A percentile compares a stretch with the other conserved stretches of the same genome.
Conservation (phyloP, 2,888 invertebrate genomes). For the Tridacna gigas region DNA sequence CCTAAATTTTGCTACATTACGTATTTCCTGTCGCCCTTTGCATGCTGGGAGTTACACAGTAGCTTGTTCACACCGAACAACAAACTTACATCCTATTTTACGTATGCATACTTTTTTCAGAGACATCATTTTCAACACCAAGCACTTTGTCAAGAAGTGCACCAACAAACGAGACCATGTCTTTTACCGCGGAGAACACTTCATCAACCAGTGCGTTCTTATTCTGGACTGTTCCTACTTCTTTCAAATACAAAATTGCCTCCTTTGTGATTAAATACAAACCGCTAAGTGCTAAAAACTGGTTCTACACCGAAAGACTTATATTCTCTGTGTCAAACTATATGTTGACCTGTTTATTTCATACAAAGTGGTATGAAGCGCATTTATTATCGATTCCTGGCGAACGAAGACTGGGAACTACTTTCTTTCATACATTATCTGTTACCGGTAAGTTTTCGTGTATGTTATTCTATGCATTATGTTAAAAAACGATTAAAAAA, state of each 20-base stretch:
- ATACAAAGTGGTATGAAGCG: conserved; percentile 51
- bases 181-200: conserved; percentile 30
- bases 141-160: conserved; percentile 4
- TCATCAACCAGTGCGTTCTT: conserved; percentile 48
- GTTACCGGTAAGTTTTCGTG: conserved; percentile 34
- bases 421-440: conserved; percentile 53
- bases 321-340: conserved; percentile 40
- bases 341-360: conserved; percentile 39
- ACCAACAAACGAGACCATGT: conserved; percentile 1
- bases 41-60: no score
- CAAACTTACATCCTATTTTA: no score
- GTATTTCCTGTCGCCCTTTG: no score
- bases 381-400: conserved; percentile 46
- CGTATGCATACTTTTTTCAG: conserved; percentile 4
- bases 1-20: no score
- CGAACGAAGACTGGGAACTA: conserved; percentile 37
- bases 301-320: conserved; percentile 46
- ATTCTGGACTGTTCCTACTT: conserved; percentile 35
- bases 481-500: no score
- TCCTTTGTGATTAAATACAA: conserved; percentile 52
- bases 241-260: conserved; percentile 28
- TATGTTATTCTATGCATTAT: no score
- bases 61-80: no score
- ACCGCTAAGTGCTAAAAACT: conserved; percentile 36
- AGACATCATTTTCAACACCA: not conserved